These are phyloP conservation scores for Notolabrus celidotus DNA, from an alignment of 2,797 vertebrate species.

Conservation along the genomic window DNA sequence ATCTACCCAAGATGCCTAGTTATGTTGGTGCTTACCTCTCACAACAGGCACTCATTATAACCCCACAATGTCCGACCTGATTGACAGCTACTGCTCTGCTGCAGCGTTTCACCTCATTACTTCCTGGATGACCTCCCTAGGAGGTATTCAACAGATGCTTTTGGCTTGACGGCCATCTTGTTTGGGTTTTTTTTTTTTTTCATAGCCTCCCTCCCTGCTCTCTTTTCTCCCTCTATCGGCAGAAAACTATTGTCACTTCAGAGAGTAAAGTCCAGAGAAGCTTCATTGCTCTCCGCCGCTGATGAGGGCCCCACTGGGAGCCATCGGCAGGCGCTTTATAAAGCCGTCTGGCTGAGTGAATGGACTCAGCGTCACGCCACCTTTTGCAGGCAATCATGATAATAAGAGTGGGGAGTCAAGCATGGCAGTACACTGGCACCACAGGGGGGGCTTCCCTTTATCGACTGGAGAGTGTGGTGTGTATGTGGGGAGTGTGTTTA, in stretches of 20 bases:
- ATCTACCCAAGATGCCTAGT: constrained; percentile 50
- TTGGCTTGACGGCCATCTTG: constrained; percentile 69
- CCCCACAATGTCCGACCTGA: constrained; percentile 59
- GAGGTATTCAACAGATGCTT: constrained; percentile 58
- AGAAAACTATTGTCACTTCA: constrained; percentile 66
- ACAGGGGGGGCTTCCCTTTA: constrained; percentile 32
- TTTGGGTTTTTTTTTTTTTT: constrained; percentile 20
- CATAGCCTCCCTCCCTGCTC: constrained; percentile 4
- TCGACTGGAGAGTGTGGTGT: constrained; percentile 25
- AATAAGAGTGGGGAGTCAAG: constrained; percentile 66
- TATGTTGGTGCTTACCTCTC: constrained; percentile 52
- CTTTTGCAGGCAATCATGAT: constrained; percentile 66
- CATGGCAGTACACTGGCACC: constrained; percentile 54
- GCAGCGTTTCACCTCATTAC: constrained; percentile 70
- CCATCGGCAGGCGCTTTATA: constrained; percentile 63
- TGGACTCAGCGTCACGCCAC: constrained; percentile 57
- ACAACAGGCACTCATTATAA: constrained; percentile 61
- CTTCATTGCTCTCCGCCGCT: constrained; percentile 54
- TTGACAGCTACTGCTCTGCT: constrained; percentile 64
- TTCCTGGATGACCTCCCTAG: constrained; percentile 65
- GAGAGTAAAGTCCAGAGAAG: constrained; percentile 65
- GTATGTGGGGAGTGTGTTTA: background rate
- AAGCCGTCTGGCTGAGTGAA: constrained; percentile 69
- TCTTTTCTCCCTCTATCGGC: constrained; percentile 38
- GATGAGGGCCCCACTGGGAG: constrained; percentile 73